Percentiles rank a stretch among this genome's conserved stretches.
Evolutionary conservation across 1,140 invertebrate genomes (phyloP).

Genomic region (Probaryconus sp.): DNA sequence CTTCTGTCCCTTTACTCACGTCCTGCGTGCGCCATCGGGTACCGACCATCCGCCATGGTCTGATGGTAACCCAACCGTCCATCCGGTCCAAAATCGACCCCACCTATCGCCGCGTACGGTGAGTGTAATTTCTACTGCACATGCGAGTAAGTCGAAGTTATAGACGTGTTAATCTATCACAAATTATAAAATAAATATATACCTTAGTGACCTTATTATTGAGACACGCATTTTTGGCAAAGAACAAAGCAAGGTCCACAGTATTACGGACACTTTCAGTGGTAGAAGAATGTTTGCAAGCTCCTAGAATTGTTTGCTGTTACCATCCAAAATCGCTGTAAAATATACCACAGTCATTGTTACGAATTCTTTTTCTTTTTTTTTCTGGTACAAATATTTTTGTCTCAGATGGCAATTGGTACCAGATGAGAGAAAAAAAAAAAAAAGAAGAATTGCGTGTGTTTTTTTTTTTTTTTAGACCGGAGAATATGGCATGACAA

Average conservation of each 20-base stretch:
- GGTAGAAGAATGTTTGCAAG: too few relatives aligned
- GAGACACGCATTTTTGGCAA: conserved; percentile 35
- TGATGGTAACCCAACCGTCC: conserved; percentile 72
- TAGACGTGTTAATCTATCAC: conserved; percentile 51
- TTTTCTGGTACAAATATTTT: too few relatives aligned
- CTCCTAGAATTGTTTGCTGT: too few relatives aligned
- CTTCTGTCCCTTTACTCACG: conserved; percentile 78
- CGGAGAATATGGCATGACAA: conserved; percentile 46
- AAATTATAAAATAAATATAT: too few relatives aligned
- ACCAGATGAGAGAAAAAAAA: too few relatives aligned
- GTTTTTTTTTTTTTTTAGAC: too few relatives aligned
- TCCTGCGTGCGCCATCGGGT: conserved; percentile 71
- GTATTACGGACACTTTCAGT: too few relatives aligned
- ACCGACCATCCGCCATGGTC: conserved; percentile 71
- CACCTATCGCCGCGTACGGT: conserved; percentile 77
- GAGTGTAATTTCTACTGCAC: conserved; percentile 74
- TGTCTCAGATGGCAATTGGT: conserved; percentile 38
- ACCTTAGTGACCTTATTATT: conserved; percentile 47
- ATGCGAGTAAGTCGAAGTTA: conserved; percentile 65
- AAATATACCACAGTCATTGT: too few relatives aligned
- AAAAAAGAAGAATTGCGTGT: too few relatives aligned
- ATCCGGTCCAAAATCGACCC: conserved; percentile 72
- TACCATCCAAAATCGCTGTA: too few relatives aligned
- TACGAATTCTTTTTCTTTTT: too few relatives aligned
- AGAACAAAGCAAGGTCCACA: too few relatives aligned